Percentiles rank a stretch among this genome's conserved stretches.
phyloP scores from a whole-genome alignment of 2,113 vertebrate species.

The Rissa tridactyla region DNA sequence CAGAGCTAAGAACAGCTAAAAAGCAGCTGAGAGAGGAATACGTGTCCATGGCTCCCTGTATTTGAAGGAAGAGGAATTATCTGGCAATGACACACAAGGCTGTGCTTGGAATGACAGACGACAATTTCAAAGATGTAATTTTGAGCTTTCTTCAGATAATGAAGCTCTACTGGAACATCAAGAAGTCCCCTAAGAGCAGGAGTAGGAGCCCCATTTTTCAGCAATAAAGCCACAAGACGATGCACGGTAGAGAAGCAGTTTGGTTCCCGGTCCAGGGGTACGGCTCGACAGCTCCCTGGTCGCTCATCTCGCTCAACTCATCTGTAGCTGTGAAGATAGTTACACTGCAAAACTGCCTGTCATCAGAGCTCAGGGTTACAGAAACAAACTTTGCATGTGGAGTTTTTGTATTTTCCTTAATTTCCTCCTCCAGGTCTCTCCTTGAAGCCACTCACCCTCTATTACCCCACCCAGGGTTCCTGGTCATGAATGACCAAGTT shows the following conservation, averaged over 20 bases:
- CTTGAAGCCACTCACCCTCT: neutral
- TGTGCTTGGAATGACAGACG: neutral
- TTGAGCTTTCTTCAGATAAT: neutral
- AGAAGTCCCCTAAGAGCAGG: neutral
- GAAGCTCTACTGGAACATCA: neutral
- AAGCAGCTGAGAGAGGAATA: neutral
- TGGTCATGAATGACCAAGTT: neutral
- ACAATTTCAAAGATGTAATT: neutral
- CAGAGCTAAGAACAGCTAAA: neutral
- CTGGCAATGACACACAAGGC: neutral
- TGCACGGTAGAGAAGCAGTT: neutral
- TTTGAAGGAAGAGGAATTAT: neutral
- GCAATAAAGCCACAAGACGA: neutral
- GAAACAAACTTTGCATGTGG: neutral
- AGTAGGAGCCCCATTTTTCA: neutral
- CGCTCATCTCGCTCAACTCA: neutral
- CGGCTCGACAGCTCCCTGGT: neutral
- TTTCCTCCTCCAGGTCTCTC: neutral
- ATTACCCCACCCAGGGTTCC: neutral
- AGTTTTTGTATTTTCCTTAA: neutral
- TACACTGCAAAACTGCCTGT: neutral
- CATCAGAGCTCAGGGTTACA: neutral
- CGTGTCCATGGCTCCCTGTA: fast-evolving
- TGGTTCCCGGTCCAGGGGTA: neutral
- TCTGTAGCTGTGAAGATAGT: fast-evolving